Conservation (phyloP, 2,888 invertebrate genomes). For the Mesodorylaimus sp. region DNA sequence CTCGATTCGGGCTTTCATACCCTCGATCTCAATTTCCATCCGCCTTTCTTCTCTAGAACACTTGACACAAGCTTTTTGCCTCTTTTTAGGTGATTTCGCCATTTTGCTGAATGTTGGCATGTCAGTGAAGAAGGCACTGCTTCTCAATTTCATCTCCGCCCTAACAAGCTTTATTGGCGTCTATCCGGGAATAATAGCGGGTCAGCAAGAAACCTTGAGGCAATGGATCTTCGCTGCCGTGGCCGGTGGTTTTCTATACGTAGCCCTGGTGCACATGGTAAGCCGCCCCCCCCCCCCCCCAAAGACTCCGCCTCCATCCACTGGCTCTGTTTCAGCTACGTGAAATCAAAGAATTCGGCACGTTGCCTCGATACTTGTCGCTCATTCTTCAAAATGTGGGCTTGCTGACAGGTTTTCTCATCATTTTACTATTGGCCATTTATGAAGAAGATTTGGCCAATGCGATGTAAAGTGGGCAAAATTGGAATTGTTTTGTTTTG, state of each 20-base stretch:
- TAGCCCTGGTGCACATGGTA: slow-evolving; percentile 36
- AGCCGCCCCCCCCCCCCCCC: not conserved
- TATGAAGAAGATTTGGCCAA: slow-evolving; percentile 19
- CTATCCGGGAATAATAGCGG: slow-evolving; percentile 32
- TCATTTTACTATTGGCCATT: slow-evolving; percentile 19
- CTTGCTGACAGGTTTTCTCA: slow-evolving; percentile 15
- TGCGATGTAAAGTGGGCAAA: no score
- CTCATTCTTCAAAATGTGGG: slow-evolving; percentile 15
- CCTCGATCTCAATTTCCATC: no score
- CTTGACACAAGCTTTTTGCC: no score
- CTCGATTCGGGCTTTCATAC: no score
- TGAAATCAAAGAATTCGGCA: slow-evolving; percentile 17
- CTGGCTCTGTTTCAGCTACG: slow-evolving; percentile 18
- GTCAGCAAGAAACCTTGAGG: slow-evolving; percentile 22
- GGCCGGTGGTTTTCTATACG: slow-evolving; percentile 39
- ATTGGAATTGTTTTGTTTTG: no score
- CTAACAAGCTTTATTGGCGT: slow-evolving; percentile 35
- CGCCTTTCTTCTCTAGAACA: no score
- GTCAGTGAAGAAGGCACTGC: slow-evolving; percentile 29
- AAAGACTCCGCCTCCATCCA: no score
- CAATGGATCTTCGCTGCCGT: slow-evolving; percentile 35
- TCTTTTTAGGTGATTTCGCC: slow-evolving; percentile 36
- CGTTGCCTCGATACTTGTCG: slow-evolving; percentile 7
- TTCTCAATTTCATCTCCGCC: slow-evolving; percentile 34
- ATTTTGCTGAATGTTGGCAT: slow-evolving; percentile 35